These are phyloP conservation scores for Ennomos erosarius DNA, from an alignment of 2,888 invertebrate species.

Conservation along the genomic window DNA sequence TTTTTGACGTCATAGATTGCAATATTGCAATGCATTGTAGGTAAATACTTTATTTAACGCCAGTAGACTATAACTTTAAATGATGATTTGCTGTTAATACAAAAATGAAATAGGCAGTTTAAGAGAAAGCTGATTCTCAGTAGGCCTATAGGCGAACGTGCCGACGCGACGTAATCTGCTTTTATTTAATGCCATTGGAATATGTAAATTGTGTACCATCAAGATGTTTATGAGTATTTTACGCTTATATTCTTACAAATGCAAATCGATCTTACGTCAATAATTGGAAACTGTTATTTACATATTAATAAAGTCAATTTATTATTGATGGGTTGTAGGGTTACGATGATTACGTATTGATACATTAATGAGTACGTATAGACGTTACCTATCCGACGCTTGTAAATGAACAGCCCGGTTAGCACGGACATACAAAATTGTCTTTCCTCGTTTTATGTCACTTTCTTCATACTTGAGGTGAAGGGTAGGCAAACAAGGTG, in stretches of 20 bases:
- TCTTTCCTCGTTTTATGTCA: too few relatives aligned
- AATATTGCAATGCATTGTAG: neutral
- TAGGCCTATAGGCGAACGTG: conserved; percentile 13
- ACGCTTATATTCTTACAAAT: conserved; percentile 16
- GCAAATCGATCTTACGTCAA: conserved; percentile 15
- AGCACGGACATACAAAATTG: too few relatives aligned
- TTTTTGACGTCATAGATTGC: too few relatives aligned
- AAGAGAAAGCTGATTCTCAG: conserved; percentile 19
- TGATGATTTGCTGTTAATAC: conserved; percentile 19
- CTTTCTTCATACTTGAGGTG: too few relatives aligned
- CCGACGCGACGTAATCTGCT: conserved; percentile 9
- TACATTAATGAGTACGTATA: too few relatives aligned
- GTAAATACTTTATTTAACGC: too few relatives aligned
- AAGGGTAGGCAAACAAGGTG: too few relatives aligned
- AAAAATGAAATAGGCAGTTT: conserved; percentile 13
- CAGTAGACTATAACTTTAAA: conserved; percentile 8
- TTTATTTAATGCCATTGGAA: conserved; percentile 12
- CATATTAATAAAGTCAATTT: conserved; percentile 18
- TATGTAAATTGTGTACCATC: conserved; percentile 12
- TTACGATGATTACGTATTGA: neutral
- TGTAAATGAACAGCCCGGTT: too few relatives aligned
- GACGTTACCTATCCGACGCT: too few relatives aligned
- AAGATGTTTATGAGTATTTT: conserved; percentile 17
- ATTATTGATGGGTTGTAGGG: conserved; percentile 7
- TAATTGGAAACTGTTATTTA: conserved; percentile 21